phyloP scores from a whole-genome alignment of 2,797 vertebrate genomes.

The Bucorvus abyssinicus region DNA sequence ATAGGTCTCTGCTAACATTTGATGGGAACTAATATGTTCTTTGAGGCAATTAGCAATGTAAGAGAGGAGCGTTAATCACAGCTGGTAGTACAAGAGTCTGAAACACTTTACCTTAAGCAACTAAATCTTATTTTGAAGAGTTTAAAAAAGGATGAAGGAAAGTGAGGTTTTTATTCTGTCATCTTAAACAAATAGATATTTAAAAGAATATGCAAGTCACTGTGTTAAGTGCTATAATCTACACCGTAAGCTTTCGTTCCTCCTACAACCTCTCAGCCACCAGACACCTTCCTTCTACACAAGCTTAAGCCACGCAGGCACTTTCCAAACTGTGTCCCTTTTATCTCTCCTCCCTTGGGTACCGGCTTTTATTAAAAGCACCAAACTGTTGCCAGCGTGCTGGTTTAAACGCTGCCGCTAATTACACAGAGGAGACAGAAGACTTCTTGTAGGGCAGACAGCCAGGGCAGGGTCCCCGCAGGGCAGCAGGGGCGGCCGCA shows the following conservation, averaged over 20 bases:
- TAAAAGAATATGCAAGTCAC: background rate
- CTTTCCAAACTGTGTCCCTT: background rate
- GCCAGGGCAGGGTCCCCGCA: background rate
- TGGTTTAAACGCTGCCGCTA: slow-evolving; percentile 28
- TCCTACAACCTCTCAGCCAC: background rate
- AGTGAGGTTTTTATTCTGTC: background rate
- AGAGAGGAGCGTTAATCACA: background rate
- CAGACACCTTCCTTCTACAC: background rate
- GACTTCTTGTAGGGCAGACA: background rate
- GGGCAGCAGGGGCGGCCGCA: background rate
- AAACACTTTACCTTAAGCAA: background rate
- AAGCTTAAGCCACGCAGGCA: background rate
- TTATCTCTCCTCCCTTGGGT: background rate
- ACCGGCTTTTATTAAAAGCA: background rate
- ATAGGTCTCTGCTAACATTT: background rate
- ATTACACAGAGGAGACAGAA: slow-evolving; percentile 43
- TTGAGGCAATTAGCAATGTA: background rate
- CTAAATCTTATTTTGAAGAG: background rate
- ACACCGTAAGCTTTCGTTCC: background rate
- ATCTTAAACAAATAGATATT: background rate
- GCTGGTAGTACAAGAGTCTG: background rate
- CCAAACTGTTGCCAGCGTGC: slow-evolving; percentile 18
- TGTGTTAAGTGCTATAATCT: background rate
- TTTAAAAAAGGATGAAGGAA: background rate
- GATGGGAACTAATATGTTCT: background rate